These are phyloP conservation scores for Acromyrmex heyeri DNA, from an alignment of 1,140 invertebrate species.

Conservation along the genomic window DNA sequence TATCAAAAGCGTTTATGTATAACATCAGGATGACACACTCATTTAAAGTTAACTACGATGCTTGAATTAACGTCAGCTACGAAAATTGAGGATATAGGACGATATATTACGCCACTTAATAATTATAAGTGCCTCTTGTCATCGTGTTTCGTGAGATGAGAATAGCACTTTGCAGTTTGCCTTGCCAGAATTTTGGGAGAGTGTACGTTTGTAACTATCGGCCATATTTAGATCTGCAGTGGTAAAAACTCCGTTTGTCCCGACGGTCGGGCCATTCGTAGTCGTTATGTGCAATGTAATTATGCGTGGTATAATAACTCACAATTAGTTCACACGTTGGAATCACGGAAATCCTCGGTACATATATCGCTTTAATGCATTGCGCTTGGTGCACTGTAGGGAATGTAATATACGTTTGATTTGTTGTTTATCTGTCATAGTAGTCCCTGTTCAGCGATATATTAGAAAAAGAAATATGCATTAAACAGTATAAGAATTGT, in stretches of 20 bases:
- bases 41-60: constrained; percentile 13
- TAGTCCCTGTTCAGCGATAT: not conserved
- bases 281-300: constrained; percentile 52
- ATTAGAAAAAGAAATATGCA: not conserved
- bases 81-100: constrained; percentile 5
- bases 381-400: not conserved
- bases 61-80: constrained; percentile 14
- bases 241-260: constrained; percentile 33
- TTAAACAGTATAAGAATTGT: not conserved
- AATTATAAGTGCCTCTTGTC: constrained; percentile 33
- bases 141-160: not conserved
- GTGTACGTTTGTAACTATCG: not conserved
- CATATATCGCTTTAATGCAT: constrained; percentile 28
- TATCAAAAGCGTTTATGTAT: not conserved
- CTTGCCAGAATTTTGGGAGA: constrained; percentile 5
- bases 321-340: constrained; percentile 43
- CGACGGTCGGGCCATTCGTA: constrained; percentile 41
- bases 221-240: not conserved
- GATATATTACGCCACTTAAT: constrained; percentile 35
- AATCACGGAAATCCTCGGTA: not conserved
- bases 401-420: not conserved
- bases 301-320: constrained; percentile 42
- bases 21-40: not conserved
- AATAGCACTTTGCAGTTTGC: not conserved
- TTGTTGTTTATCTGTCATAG: not conserved